Base-by-base conservation (phyloP, 2,113 vertebrate species). In the Callipepla californica region DNA sequence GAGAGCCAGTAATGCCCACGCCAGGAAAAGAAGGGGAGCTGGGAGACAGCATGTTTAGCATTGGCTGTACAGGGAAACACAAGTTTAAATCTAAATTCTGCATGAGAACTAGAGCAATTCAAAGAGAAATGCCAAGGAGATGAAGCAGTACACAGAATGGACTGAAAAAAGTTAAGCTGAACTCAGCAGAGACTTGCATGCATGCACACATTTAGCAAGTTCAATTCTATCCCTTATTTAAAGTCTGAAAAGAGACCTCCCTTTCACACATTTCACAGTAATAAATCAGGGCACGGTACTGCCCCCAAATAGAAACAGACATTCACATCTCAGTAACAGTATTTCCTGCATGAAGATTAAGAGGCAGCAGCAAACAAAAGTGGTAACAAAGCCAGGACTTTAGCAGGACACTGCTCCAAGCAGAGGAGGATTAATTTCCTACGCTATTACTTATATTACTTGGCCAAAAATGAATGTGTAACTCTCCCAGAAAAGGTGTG, bases 171-270 rank as follows among this genome's bases (percentile, higher is more conserved):
- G 63, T 48, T 8, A 57, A 85, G 65, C 1, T 88, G 80, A 93
- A 78, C 65, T 72, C 73, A 61, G 57, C 70, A 61, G 36, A 55
- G 28, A 63, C 51, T 88, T 83, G 88, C 80, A 93, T 80, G 77
- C 61, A 36, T 65, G 44, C 61, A 78, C 20, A 19, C 61, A 78
- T 84, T 92, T 65, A 93, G 57, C 30, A 61, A 92, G 65, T 83
- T 86, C 88, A 92, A 40, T 80, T 74, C 34, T 45, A 47, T 75
- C 21, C 23, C 28, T 44, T 44, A 67, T 2, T 94, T 74, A 93
- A 63, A 92, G 65, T 32, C 73, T 93, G 88, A 90, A 83, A 80
- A 83, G 82, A 85, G n/a, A 86, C 57, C 51, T 75, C 61, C n/a
- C 48, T 94, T 95, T 95, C 89, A 91, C 53, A 89, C 7, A 28